These are phyloP conservation scores for Shargacucullia verbasci DNA, from an alignment of 2,888 invertebrate genomes.

Conservation along the genomic window DNA sequence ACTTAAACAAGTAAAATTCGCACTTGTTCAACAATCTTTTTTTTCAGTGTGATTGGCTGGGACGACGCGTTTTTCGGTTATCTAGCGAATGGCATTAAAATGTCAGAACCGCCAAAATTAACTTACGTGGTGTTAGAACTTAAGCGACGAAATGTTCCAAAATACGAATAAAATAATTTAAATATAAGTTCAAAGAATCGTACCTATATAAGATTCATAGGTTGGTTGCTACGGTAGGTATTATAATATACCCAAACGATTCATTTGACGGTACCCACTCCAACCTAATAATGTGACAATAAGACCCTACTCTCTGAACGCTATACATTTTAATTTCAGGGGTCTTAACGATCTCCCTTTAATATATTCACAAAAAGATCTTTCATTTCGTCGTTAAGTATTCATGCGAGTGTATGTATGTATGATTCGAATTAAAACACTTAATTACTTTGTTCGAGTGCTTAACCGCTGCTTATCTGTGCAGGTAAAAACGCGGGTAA, in stretches of 20 bases:
- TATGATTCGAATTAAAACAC: slow-evolving; percentile 41
- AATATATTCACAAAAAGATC: slow-evolving; percentile 34
- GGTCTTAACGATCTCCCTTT: slow-evolving; percentile 8
- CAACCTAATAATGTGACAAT: slow-evolving; percentile 23
- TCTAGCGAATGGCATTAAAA: too few species aligned
- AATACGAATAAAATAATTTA: too few species aligned
- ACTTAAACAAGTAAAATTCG: too few species aligned
- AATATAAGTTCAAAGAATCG: too few species aligned
- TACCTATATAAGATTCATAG: too few species aligned
- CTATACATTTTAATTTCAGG: slow-evolving; percentile 28
- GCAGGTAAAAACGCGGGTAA: slow-evolving; percentile 20
- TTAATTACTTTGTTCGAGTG: slow-evolving; percentile 38
- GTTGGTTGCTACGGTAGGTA: neutral
- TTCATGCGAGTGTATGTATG: slow-evolving; percentile 30
- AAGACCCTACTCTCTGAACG: slow-evolving; percentile 15
- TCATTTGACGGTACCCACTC: neutral
- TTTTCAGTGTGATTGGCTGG: too few species aligned
- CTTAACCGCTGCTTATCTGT: slow-evolving; percentile 37
- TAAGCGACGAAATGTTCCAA: too few species aligned
- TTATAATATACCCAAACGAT: neutral
- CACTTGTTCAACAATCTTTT: too few species aligned
- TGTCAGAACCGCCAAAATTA: too few species aligned
- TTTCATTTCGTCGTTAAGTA: slow-evolving; percentile 25
- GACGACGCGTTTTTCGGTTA: too few species aligned
- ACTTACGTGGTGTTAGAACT: too few species aligned